Percentiles rank a stretch among this genome's conserved stretches.
These are phyloP conservation scores for Rhagoletis zephyria DNA, from an alignment of 1,140 invertebrate species.

Conservation along the genomic window DNA sequence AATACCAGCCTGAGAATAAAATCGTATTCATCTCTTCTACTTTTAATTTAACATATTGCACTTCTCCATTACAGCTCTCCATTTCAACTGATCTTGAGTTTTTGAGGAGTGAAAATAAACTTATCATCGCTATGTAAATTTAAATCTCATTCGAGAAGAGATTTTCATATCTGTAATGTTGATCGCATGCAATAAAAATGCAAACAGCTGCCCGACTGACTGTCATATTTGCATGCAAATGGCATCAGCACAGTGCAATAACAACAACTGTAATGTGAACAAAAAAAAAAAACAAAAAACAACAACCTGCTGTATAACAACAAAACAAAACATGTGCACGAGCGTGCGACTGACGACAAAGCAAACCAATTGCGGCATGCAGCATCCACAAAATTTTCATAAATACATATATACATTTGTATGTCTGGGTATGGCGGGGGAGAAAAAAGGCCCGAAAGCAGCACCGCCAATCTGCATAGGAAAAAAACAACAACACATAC, in stretches of 20 bases:
- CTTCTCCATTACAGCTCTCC: background rate
- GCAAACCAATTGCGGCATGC: background rate
- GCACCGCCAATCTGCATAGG: no score
- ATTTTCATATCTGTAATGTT: conserved; percentile 35
- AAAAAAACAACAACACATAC: background rate
- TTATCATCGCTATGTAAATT: conserved; percentile 42
- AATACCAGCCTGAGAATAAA: no score
- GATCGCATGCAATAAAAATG: conserved; percentile 53
- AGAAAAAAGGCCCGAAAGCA: no score
- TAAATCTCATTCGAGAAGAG: conserved; percentile 2
- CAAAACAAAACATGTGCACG: background rate
- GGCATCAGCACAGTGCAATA: conserved; percentile 39
- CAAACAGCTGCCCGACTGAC: conserved; percentile 38
- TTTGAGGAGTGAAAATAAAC: background rate
- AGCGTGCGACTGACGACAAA: background rate
- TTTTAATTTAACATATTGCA: conserved; percentile 3
- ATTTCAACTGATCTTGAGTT: background rate
- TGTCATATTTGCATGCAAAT: conserved; percentile 53
- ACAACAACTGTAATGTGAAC: conserved; percentile 30
- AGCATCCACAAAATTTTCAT: conserved; percentile 1
- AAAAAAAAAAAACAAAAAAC: background rate
- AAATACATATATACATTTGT: no score
- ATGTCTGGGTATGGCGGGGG: background rate
- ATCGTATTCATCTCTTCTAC: no score
- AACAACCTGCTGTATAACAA: background rate